Base-by-base conservation (phyloP, 2,797 vertebrate species). In the Coreius guichenoti region DNA sequence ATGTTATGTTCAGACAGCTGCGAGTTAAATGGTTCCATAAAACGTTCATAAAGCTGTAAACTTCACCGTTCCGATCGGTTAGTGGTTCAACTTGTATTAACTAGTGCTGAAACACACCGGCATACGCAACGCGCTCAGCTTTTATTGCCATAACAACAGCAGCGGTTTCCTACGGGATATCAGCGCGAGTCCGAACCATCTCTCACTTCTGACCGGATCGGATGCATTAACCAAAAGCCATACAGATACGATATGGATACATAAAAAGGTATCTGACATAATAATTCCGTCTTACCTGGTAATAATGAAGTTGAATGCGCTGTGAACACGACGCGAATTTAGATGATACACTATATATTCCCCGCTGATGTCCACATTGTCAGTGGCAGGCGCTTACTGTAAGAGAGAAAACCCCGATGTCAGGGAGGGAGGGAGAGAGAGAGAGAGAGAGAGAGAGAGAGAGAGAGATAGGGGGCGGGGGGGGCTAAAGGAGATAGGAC, bases 311-410 rank as follows among this genome's bases (percentile, higher is more conserved):
- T 77, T 77, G 70, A 76, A 86, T 72, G 83, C 69, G 79, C 80
- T 51, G 77, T 78, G 80, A 78, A 81, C 73, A 83, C 82, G 83
- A 84, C 79, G 81, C 79, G 86, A 76, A 84, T 85, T 79, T 69
- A 61, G 67, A 72, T 39, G 68, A 63, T 65, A 36, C 43, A 84
- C 77, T 79, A 89, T 90, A 89, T 90, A 92, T 93, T 93, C 93
- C 87, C 67, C 88, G 86, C 87, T 88, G 89, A 88, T 82, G 90
- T 61, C 88, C 89, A 93, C 93, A 94, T 94, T 89, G 91, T 92
- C 88, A 88, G 88, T 63, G 78, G 67, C 75, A 86, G 54, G 85
- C 88, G 90, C 83, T 85, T 76, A 90, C 88, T 88, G 91, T 87
- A 89, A 67, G 82, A 86, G 67, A 33, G 86, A 89, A 86, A 90